Evolutionary conservation across 2,888 invertebrate species (phyloP).

Genomic region (Taphrorychus bicolor): DNA sequence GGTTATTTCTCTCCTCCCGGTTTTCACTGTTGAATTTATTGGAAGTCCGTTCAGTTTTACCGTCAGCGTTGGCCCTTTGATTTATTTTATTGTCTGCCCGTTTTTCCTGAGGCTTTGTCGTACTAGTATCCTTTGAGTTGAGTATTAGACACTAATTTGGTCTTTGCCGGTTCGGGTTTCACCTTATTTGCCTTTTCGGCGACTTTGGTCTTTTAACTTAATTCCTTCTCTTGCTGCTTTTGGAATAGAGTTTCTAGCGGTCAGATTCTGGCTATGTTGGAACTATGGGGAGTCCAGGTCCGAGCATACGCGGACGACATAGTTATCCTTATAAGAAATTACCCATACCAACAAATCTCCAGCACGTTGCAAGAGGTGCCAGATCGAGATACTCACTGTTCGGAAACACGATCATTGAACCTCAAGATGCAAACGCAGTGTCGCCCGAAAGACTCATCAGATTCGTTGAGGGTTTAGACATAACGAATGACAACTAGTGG

Average conservation of each 20-base stretch:
- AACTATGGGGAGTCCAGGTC: too few relatives aligned
- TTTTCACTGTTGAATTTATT: conserved; percentile 65
- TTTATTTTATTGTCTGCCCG: conserved; percentile 57
- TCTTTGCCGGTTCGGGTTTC: conserved; percentile 65
- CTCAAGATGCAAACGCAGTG: too few relatives aligned
- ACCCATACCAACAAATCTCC: too few relatives aligned
- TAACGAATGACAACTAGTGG: too few relatives aligned
- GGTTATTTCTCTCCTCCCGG: conserved; percentile 77
- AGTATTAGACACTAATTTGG: conserved; percentile 61
- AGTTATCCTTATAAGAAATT: too few relatives aligned
- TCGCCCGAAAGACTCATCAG: too few relatives aligned
- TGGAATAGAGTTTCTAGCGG: conserved; percentile 82
- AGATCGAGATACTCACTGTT: too few relatives aligned
- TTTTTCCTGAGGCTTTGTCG: conserved; percentile 68
- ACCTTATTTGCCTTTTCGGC: conserved; percentile 83
- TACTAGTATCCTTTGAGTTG: conserved; percentile 67
- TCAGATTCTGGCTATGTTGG: too few relatives aligned
- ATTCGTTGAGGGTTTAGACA: too few relatives aligned
- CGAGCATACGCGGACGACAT: too few relatives aligned
- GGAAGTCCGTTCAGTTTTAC: conserved; percentile 63
- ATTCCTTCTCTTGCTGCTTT: conserved; percentile 81
- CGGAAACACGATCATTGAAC: too few relatives aligned
- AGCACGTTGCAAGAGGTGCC: too few relatives aligned
- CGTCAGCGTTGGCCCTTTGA: conserved; percentile 60
- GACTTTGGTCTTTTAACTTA: conserved; percentile 82